Evolutionary conservation across 2,888 invertebrate species (phyloP), one percentile per base, ranked within the genome.

Genomic region (Unio delphinus): DNA sequence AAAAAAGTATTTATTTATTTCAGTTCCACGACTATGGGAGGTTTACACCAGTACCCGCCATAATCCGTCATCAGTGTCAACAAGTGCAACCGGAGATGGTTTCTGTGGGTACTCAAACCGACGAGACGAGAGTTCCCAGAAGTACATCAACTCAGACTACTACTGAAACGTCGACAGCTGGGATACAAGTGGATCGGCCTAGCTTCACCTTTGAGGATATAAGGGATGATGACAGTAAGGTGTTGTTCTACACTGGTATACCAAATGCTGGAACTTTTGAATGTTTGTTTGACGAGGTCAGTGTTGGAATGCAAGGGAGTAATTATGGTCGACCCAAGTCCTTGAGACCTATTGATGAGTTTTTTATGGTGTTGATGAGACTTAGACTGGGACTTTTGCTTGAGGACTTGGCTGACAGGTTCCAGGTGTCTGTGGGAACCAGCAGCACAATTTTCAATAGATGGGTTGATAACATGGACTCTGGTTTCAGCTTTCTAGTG

Each of bases 311-410:
- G 45, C 20, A 62, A 26, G 45, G 62, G 45, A n/a, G n/a, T n/a
- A n/a, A n/a, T n/a, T n/a, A n/a, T n/a, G 69, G 73, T 1, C 30
- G 73, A 8, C 73, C 76, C 26, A 57, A 61, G 6, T 26, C 64
- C 15, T 54, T 76, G 5, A 55, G 76, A 18, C 56, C 67, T 2
- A 60, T 76, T 28, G 73, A 76, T 69, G 76, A 73, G 54, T 73
- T 76, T 65, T 73, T 73, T 59, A 67, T 73, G 63, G 57, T 71
- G 1, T n/a, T 73, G 3, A 70, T 68, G 69, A 61, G 73, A 55
- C 56, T 71, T 18, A 45, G 73, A n/a, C 55, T 75, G 15, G 70
- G 70, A 0, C 57, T 73, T 0, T 54, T 75, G 5, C 55, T 73
- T 18, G 76, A 69, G 18, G 68, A 76, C 45, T 69, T 73, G n/a